A percentile compares a stretch with the other conserved stretches of the same genome.
phyloP scores from a whole-genome alignment of 2,888 invertebrate genomes.

The Antheraea yamamai region DNA sequence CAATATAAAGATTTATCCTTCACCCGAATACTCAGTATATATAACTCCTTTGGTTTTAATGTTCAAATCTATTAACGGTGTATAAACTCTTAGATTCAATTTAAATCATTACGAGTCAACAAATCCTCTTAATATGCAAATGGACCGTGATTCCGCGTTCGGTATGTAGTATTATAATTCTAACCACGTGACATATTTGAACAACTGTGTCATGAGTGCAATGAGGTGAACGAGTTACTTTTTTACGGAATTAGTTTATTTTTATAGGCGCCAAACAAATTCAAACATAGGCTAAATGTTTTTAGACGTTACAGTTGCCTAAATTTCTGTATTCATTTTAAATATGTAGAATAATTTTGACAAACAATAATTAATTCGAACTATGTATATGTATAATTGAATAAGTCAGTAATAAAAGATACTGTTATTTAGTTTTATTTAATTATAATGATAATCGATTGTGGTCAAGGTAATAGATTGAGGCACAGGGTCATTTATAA shows the following conservation, averaged over 20 bases:
- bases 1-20: not conserved
- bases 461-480: not conserved
- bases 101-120: not conserved
- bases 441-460: not conserved
- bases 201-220: not conserved
- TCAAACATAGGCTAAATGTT: not conserved
- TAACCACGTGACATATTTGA: constrained; percentile 2
- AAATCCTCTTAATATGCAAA: not conserved
- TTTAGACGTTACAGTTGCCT: not conserved
- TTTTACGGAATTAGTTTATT: not conserved
- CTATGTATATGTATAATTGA: not conserved
- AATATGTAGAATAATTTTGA: not conserved
- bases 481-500: not conserved
- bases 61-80: not conserved
- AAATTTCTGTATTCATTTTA: not conserved
- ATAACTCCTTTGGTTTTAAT: not conserved
- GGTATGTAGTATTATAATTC: not conserved
- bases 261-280: not conserved
- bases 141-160: not conserved
- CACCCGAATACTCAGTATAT: not conserved
- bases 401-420: not conserved
- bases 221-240: not conserved
- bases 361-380: not conserved
- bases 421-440: not conserved
- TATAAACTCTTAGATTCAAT: not conserved